Percentiles rank a stretch among this genome's conserved stretches.
phyloP scores from a whole-genome alignment of 2,113 vertebrate species.

The Tupaia chinensis region DNA sequence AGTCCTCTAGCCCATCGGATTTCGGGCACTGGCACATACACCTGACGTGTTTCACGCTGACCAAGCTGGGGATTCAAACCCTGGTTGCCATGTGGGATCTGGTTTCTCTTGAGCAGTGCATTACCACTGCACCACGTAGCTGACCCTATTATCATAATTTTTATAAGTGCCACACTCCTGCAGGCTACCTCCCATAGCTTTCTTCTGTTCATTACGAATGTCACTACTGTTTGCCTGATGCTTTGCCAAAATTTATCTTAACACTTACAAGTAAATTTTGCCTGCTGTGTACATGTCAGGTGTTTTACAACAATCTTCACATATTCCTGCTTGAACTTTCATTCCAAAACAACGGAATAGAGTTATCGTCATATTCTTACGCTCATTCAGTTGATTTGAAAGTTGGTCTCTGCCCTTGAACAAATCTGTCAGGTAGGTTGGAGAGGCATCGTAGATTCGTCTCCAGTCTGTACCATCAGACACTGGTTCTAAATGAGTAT shows the following conservation, averaged over 20 bases:
- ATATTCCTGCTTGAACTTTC: background rate
- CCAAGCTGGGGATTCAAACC: too few species aligned
- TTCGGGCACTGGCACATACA: too few species aligned
- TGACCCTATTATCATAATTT: too few species aligned
- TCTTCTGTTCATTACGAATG: fast-evolving
- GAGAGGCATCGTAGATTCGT: background rate
- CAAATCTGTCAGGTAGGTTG: background rate
- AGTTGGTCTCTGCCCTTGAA: background rate
- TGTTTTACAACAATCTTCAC: background rate
- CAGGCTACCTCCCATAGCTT: fast-evolving
- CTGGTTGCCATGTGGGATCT: too few species aligned
- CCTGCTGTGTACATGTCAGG: background rate
- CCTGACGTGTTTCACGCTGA: too few species aligned
- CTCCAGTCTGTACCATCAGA: background rate
- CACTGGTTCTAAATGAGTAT: background rate
- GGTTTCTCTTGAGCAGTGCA: too few species aligned
- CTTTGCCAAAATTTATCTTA: background rate
- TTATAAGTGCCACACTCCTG: background rate
- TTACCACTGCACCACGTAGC: too few species aligned
- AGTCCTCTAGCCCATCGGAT: too few species aligned
- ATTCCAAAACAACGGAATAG: background rate
- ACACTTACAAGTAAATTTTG: background rate
- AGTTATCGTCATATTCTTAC: background rate
- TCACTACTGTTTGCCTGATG: background rate
- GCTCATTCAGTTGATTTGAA: background rate